A percentile compares a stretch with the other conserved stretches of the same genome.
Evolutionary conservation across 2,888 invertebrate genomes (phyloP).

Genomic region (Mythimna pallens): DNA sequence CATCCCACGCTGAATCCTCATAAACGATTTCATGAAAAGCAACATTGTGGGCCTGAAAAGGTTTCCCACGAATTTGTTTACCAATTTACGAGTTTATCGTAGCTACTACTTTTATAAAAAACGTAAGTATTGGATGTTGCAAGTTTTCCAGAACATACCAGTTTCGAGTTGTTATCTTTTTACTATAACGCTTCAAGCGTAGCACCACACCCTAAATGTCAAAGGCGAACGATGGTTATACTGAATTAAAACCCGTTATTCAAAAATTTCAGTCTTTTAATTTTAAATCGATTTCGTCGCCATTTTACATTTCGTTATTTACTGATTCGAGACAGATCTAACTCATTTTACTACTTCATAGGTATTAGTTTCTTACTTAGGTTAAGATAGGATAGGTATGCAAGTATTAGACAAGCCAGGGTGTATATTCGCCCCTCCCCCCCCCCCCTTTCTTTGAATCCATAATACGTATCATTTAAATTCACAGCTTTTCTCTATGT

Average conservation of each 20-base stretch:
- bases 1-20: neutral
- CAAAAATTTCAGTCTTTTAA: no score
- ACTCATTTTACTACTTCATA: neutral
- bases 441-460: no score
- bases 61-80: conserved; percentile 7
- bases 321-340: neutral
- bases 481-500: no score
- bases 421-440: no score
- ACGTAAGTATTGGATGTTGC: neutral
- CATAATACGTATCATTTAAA: no score
- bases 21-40: conserved; percentile 16
- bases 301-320: neutral
- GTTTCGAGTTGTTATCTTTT: conserved; percentile 7
- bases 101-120: neutral
- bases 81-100: neutral
- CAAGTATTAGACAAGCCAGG: no score
- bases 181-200: neutral
- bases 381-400: neutral
- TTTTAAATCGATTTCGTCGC: neutral
- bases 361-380: neutral
- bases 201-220: conserved; percentile 48
- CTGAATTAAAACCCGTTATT: conserved; percentile 18
- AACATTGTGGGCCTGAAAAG: neutral
- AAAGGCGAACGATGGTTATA: neutral
- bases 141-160: conserved; percentile 3